phyloP scores from a whole-genome alignment of 2,888 invertebrate species.

The Scrobipalpa atriplicella region DNA sequence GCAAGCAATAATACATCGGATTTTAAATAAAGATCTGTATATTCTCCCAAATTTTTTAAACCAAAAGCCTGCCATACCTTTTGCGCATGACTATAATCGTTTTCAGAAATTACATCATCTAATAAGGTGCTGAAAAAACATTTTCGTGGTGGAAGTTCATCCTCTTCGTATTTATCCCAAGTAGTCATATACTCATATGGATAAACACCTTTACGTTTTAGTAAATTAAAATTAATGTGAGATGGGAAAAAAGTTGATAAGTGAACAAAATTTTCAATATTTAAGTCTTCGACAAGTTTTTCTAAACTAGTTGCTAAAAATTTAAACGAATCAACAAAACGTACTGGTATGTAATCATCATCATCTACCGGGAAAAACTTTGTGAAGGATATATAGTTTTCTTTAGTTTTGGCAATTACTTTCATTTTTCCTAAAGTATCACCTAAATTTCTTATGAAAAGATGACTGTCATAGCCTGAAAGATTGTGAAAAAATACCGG shows the following conservation, averaged over 20 bases:
- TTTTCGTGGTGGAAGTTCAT: neutral
- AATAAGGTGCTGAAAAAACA: too few relatives aligned
- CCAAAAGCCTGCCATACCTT: too few relatives aligned
- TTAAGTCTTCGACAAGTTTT: neutral
- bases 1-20: too few relatives aligned
- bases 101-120: too few relatives aligned
- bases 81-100: too few relatives aligned
- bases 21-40: too few relatives aligned
- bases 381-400: slow-evolving; percentile 13
- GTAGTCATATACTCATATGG: neutral
- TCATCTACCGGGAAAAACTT: too few relatives aligned
- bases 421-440: neutral
- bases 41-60: too few relatives aligned
- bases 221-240: neutral
- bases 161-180: neutral
- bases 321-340: slow-evolving; percentile 31
- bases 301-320: neutral
- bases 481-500: too few relatives aligned
- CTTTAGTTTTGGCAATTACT: slow-evolving; percentile 3
- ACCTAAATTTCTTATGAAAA: too few relatives aligned
- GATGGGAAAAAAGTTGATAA: neutral
- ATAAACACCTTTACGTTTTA: neutral
- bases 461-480: too few relatives aligned
- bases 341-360: slow-evolving; percentile 35
- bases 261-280: too few relatives aligned